phyloP scores from a whole-genome alignment of 2,888 invertebrate species.

The Chymomyza procnemis region DNA sequence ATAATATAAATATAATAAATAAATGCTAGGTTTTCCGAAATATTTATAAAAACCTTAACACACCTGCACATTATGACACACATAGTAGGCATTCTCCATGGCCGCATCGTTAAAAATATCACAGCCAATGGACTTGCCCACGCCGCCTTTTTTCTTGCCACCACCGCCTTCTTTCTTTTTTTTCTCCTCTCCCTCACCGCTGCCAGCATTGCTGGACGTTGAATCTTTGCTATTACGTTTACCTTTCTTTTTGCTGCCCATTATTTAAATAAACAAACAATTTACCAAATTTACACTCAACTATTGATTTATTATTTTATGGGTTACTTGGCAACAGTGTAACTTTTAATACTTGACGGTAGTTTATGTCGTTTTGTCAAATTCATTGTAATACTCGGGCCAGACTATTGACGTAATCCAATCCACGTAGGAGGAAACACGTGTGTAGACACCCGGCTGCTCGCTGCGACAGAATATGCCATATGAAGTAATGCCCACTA shows the following conservation, averaged over 20 bases:
- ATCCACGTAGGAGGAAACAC: conserved; percentile 67
- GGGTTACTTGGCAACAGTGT: background rate
- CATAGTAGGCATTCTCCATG: conserved; percentile 96
- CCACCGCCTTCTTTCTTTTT: conserved; percentile 80
- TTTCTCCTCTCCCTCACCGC: conserved; percentile 76
- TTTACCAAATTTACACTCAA: background rate
- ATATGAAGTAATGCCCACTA: conserved; percentile 75
- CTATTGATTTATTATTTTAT: conserved; percentile 59
- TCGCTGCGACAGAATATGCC: conserved; percentile 66
- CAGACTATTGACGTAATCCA: conserved; percentile 75
- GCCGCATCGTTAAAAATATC: conserved; percentile 93
- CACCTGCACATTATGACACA: conserved; percentile 94
- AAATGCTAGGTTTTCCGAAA: too few relatives aligned
- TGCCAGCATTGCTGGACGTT: conserved; percentile 69
- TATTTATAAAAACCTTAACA: background rate
- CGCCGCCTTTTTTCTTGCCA: conserved; percentile 78
- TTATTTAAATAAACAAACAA: background rate
- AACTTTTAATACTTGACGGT: background rate
- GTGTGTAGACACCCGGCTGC: conserved; percentile 69
- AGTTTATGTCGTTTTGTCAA: conserved; percentile 9
- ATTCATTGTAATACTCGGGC: conserved; percentile 49
- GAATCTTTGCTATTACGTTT: conserved; percentile 81
- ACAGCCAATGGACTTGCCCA: conserved; percentile 85
- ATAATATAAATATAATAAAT: too few relatives aligned
- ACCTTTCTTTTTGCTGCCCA: conserved; percentile 50